A percentile compares a stretch with the other conserved stretches of the same genome.
phyloP scores from a whole-genome alignment of 2,113 vertebrate genomes.

The Muntiacus muntjak region DNA sequence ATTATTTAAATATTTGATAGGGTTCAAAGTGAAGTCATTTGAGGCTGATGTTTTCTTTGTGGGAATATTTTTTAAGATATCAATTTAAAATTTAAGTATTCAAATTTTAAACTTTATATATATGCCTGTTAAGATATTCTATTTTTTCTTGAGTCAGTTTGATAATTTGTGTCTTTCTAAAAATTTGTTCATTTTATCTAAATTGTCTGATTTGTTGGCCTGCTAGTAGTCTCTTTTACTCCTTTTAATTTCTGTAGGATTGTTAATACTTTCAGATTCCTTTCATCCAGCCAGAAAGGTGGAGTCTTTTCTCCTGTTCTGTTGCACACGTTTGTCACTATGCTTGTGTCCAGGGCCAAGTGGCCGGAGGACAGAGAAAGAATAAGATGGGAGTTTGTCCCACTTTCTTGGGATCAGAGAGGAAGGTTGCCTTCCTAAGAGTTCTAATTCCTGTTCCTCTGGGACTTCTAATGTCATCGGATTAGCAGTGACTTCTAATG shows the following conservation, averaged over 20 bases:
- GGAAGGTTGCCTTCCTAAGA: background rate
- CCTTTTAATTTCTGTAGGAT: background rate
- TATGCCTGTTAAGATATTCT: background rate
- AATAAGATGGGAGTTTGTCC: background rate
- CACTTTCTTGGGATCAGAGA: background rate
- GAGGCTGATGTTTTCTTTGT: background rate
- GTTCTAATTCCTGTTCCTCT: background rate
- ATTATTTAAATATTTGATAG: background rate
- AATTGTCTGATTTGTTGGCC: background rate
- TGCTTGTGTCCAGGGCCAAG: background rate
- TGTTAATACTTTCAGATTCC: background rate
- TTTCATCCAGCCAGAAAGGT: background rate
- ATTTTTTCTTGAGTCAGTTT: background rate
- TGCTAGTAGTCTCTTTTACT: background rate
- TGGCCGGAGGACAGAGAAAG: background rate
- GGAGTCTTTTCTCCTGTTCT: background rate
- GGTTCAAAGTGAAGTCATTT: background rate
- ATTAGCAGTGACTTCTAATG: background rate
- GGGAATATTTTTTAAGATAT: slow-evolving; percentile 10
- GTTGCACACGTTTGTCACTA: background rate
- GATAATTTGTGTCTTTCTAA: slow-evolving; percentile 3
- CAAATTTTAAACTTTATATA: background rate
- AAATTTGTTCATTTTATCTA: background rate
- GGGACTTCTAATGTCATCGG: background rate
- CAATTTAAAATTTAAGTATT: background rate